These are phyloP conservation scores for Carollia perspicillata DNA, from an alignment of 2,113 vertebrate species.

Conservation along the genomic window DNA sequence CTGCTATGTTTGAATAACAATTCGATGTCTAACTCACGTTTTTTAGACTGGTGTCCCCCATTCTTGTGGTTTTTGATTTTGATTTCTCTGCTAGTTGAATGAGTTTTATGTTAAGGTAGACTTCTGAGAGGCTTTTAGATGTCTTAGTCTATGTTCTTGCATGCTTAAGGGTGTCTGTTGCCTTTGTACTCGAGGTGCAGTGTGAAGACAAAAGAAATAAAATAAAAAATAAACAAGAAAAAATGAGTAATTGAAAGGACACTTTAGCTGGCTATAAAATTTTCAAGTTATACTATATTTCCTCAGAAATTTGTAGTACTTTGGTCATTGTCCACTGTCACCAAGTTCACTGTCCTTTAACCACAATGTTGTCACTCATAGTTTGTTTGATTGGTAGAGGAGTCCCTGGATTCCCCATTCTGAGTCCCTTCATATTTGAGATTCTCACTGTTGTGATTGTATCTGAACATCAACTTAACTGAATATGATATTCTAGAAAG, in stretches of 20 bases:
- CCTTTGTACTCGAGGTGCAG: background rate
- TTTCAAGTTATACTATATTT: background rate
- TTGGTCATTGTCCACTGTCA: background rate
- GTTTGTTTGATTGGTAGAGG: background rate
- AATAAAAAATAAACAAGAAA: background rate
- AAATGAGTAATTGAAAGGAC: background rate
- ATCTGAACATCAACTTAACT: background rate
- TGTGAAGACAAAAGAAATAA: background rate
- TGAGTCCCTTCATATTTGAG: background rate
- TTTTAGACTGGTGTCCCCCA: background rate
- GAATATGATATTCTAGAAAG: background rate
- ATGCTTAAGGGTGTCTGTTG: background rate
- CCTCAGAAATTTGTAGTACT: background rate
- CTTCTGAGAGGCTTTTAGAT: background rate
- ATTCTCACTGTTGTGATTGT: background rate
- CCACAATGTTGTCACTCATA: background rate
- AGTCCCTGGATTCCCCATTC: background rate
- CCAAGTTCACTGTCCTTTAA: background rate
- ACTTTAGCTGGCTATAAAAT: slow-evolving; percentile 46
- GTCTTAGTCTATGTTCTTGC: background rate
- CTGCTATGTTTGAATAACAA: background rate
- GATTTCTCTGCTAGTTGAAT: slow-evolving; percentile 1
- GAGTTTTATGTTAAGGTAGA: background rate
- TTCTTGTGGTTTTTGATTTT: background rate
- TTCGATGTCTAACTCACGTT: background rate